Evolutionary conservation across 2,797 vertebrate genomes (phyloP).

Genomic region (Cirrhinus molitorella): DNA sequence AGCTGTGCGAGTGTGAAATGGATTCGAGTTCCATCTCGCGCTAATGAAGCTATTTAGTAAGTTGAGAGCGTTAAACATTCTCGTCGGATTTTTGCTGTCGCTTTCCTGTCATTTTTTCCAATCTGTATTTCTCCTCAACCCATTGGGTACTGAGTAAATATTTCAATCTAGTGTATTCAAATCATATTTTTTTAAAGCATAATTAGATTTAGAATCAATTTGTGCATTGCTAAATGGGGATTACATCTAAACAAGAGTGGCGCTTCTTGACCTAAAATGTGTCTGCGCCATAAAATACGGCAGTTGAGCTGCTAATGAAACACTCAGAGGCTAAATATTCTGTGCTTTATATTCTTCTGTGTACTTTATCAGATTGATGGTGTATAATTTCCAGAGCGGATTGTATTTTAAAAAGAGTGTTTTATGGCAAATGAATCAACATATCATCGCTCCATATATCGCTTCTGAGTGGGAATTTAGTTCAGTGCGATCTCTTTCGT

Average conservation of each 20-base stretch:
- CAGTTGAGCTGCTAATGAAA: slow-evolving; percentile 44
- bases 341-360: slow-evolving; percentile 71
- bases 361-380: slow-evolving; percentile 77
- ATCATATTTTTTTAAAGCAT: slow-evolving; percentile 18
- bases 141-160: slow-evolving; percentile 13
- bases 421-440: slow-evolving; percentile 77
- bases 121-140: slow-evolving; percentile 30
- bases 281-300: slow-evolving; percentile 25
- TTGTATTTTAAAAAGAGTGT: slow-evolving; percentile 66
- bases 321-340: slow-evolving; percentile 44
- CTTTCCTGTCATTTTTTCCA: slow-evolving; percentile 5
- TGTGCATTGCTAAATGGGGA: slow-evolving; percentile 13
- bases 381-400: slow-evolving; percentile 69
- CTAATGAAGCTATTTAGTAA: slow-evolving; percentile 53
- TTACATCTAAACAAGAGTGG: slow-evolving; percentile 26
- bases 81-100: not conserved
- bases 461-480: slow-evolving; percentile 74
- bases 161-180: slow-evolving; percentile 19
- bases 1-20: slow-evolving; percentile 48
- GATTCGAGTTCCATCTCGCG: slow-evolving; percentile 12
- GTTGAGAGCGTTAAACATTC: slow-evolving; percentile 34
- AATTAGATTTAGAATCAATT: slow-evolving; percentile 34
- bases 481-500: slow-evolving; percentile 73
- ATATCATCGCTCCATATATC: slow-evolving; percentile 59
- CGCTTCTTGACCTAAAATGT: slow-evolving; percentile 34